A percentile compares a stretch with the other conserved stretches of the same genome.
phyloP scores from a whole-genome alignment of 1,140 invertebrate species.

The Macrosteles quadrilineatus region DNA sequence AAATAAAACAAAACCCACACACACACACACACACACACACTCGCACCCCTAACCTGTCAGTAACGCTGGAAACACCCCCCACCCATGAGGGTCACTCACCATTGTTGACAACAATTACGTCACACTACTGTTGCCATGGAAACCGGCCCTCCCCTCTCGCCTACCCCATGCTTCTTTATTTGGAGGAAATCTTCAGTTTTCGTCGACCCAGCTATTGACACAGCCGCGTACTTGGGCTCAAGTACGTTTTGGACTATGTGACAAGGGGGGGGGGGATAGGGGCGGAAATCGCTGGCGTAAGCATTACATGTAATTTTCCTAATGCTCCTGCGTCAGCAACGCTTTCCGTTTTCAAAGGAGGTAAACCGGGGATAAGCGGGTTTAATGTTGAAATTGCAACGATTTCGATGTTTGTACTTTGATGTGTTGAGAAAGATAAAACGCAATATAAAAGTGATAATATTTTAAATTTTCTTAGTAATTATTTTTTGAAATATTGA shows the following conservation, averaged over 20 bases:
- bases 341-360: too few species aligned
- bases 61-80: too few species aligned
- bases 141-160: background rate
- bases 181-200: conserved; percentile 16
- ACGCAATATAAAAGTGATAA: too few species aligned
- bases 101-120: background rate
- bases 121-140: background rate
- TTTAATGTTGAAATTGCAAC: too few species aligned
- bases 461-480: too few species aligned
- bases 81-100: background rate
- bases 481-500: too few species aligned
- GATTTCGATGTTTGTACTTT: too few species aligned
- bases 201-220: conserved; percentile 8
- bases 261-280: background rate
- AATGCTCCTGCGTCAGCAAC: background rate
- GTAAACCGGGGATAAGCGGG: too few species aligned
- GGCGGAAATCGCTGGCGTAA: background rate
- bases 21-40: background rate
- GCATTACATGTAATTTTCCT: conserved; percentile 1
- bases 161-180: too few species aligned
- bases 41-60: too few species aligned
- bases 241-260: too few species aligned
- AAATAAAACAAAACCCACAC: background rate
- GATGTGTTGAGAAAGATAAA: too few species aligned
- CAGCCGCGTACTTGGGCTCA: background rate